A percentile compares a stretch with the other conserved stretches of the same genome.
phyloP scores from a whole-genome alignment of 1,140 invertebrate genomes.

The Drosophila bipectinata region DNA sequence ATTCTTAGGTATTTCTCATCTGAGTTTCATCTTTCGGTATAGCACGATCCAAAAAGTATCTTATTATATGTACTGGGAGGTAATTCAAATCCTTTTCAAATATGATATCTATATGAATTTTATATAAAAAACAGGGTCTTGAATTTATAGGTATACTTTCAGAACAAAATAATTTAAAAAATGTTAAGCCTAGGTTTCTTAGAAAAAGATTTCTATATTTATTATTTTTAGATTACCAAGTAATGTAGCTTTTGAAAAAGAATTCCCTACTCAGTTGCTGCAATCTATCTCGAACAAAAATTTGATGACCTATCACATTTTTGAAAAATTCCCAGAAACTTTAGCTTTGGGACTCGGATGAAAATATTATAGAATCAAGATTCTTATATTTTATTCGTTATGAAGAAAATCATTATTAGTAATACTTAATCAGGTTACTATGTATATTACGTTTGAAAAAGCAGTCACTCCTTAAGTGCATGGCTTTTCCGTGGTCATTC shows the following conservation, averaged over 20 bases:
- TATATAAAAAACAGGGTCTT: too few relatives aligned
- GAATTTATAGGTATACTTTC: too few relatives aligned
- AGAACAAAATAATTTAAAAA: too few relatives aligned
- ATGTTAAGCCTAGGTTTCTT: too few relatives aligned
- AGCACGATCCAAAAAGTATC: constrained; percentile 2
- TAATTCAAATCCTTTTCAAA: neutral
- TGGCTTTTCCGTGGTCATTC: constrained; percentile 9
- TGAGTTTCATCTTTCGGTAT: neutral
- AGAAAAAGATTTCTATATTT: too few relatives aligned
- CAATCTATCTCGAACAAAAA: neutral
- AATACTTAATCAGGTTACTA: constrained; percentile 6
- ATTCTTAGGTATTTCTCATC: neutral
- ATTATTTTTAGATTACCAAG: too few relatives aligned
- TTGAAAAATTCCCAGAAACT: neutral
- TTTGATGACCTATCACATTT: constrained; percentile 22
- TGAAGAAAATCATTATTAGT: neutral
- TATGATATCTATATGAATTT: neutral
- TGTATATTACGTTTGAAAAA: constrained; percentile 13
- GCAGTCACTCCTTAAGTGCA: constrained; percentile 28
- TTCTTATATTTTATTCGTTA: neutral
- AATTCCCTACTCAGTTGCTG: neutral
- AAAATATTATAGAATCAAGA: too few relatives aligned
- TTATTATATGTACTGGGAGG: neutral
- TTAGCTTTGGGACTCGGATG: too few relatives aligned
- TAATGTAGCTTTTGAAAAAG: too few relatives aligned